Conservation (phyloP, 2,888 invertebrate genomes). For the Shargacucullia verbasci region DNA sequence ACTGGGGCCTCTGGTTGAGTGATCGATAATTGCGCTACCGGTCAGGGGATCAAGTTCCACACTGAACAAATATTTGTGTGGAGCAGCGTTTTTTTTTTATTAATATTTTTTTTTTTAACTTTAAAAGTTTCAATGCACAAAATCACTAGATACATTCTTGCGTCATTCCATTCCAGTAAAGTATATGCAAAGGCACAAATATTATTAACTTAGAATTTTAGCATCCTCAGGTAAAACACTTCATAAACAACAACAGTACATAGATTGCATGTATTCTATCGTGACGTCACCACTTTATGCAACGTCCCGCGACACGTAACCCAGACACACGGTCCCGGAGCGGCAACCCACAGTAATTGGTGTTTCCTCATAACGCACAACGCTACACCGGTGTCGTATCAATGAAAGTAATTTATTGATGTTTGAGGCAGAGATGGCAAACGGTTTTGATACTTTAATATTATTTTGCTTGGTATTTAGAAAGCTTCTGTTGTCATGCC, state of each 20-base stretch:
- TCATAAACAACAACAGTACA: constrained; percentile 4
- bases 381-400: constrained; percentile 45
- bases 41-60: too few relatives aligned
- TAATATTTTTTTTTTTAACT: too few relatives aligned
- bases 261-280: constrained; percentile 2
- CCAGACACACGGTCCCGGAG: constrained; percentile 15
- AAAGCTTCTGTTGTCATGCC: background rate
- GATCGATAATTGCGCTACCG: too few relatives aligned
- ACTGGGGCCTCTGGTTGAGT: too few relatives aligned
- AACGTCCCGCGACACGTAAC: constrained; percentile 26
- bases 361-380: constrained; percentile 57
- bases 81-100: too few relatives aligned
- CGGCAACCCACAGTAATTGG: constrained; percentile 44
- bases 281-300: constrained; percentile 35
- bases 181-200: too few relatives aligned
- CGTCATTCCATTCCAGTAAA: too few relatives aligned
- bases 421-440: constrained; percentile 20
- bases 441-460: background rate
- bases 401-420: constrained; percentile 42
- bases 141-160: too few relatives aligned
- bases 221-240: too few relatives aligned
- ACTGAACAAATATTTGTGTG: too few relatives aligned
- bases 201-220: too few relatives aligned
- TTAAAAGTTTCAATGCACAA: too few relatives aligned
- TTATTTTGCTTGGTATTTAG: background rate